Evolutionary conservation across 1,140 invertebrate genomes (phyloP).

Genomic region (Drosophila mojavensis): DNA sequence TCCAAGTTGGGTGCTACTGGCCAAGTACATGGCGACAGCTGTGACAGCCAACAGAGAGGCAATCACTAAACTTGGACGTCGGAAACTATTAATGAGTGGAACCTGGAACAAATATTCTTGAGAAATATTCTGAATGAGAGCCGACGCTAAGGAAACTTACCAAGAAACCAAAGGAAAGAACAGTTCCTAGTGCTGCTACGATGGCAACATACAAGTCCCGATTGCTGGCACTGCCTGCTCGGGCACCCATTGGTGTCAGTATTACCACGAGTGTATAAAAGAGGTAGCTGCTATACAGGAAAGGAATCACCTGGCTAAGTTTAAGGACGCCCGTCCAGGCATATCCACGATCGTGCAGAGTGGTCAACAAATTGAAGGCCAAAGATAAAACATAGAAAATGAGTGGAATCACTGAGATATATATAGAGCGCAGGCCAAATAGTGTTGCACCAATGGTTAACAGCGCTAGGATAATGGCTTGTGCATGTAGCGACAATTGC

Average conservation of each 20-base stretch:
- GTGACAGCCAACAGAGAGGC: slow-evolving; percentile 84
- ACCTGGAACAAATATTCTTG: slow-evolving; percentile 37
- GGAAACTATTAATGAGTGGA: slow-evolving; percentile 71
- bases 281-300: slow-evolving; percentile 87
- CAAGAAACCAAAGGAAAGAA: slow-evolving; percentile 66
- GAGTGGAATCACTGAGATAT: slow-evolving; percentile 56
- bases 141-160: slow-evolving; percentile 28
- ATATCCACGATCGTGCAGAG: slow-evolving; percentile 83
- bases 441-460: slow-evolving; percentile 32
- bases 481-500: slow-evolving; percentile 58
- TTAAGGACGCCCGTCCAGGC: slow-evolving; percentile 86
- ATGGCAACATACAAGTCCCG: slow-evolving; percentile 86
- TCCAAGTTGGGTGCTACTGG: slow-evolving; percentile 88
- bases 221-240: slow-evolving; percentile 86
- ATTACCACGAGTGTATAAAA: slow-evolving; percentile 87
- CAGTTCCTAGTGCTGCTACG: slow-evolving; percentile 83
- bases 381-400: slow-evolving; percentile 56
- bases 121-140: too few relatives aligned
- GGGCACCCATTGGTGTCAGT: slow-evolving; percentile 88
- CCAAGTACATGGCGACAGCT: slow-evolving; percentile 84
- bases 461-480: slow-evolving; percentile 50
- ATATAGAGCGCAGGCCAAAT: slow-evolving; percentile 55
- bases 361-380: slow-evolving; percentile 55
- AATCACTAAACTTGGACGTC: slow-evolving; percentile 58
- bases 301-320: slow-evolving; percentile 64